These are phyloP conservation scores for Corydoras maculifer DNA, from an alignment of 2,113 vertebrate genomes.

Conservation along the genomic window DNA sequence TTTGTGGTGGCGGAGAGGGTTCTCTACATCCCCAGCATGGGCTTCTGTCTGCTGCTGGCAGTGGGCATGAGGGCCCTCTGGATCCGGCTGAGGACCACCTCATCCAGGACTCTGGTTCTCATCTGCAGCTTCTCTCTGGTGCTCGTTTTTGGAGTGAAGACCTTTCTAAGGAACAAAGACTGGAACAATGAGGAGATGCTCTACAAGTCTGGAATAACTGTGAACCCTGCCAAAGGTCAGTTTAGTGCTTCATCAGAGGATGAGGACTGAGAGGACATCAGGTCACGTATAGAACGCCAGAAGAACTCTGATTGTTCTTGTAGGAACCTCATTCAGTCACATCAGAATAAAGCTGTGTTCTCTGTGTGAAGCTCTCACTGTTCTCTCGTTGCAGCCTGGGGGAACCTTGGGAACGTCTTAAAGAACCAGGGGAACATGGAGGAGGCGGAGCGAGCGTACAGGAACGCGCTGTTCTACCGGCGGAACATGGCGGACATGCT, in stretches of 20 bases:
- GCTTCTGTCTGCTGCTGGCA: constrained; percentile 92
- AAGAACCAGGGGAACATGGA: constrained; percentile 97
- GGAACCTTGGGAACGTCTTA: constrained; percentile 97
- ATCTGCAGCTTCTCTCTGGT: constrained; percentile 78
- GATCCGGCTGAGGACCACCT: constrained; percentile 73
- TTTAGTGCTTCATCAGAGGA: background rate
- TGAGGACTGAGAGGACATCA: background rate
- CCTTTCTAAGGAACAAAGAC: constrained; percentile 87
- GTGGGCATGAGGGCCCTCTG: constrained; percentile 83
- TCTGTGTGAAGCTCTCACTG: too few species aligned
- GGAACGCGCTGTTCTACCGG: constrained; percentile 94
- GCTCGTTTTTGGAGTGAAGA: constrained; percentile 85
- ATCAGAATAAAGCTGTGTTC: too few species aligned
- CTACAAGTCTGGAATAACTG: constrained; percentile 96
- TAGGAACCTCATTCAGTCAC: too few species aligned
- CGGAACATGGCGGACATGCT: constrained; percentile 99
- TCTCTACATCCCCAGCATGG: constrained; percentile 98
- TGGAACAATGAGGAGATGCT: constrained; percentile 98
- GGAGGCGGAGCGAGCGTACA: constrained; percentile 91
- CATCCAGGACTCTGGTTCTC: constrained; percentile 78
- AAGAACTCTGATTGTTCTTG: too few species aligned
- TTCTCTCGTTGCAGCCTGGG: constrained; percentile 78
- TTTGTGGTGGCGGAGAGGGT: constrained; percentile 98
- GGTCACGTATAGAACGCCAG: too few species aligned
- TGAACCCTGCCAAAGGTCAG: constrained; percentile 98